phyloP scores from a whole-genome alignment of 2,113 vertebrate genomes.

The Campylomormyrus tamandua region DNA sequence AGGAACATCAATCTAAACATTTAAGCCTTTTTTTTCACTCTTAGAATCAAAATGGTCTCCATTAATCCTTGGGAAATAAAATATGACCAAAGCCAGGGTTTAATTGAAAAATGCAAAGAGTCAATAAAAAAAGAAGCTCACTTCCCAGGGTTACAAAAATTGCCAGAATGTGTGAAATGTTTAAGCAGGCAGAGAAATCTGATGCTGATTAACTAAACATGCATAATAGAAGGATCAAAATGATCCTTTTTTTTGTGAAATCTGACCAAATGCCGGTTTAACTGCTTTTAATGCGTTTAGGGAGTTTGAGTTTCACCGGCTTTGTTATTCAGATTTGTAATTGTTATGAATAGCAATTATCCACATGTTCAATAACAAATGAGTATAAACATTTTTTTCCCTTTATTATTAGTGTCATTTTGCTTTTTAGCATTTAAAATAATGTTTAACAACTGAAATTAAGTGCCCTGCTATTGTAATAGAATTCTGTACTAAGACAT shows the following conservation, averaged over 20 bases:
- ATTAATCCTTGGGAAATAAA: neutral
- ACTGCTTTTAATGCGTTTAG: neutral
- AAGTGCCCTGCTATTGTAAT: neutral
- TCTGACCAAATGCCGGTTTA: neutral
- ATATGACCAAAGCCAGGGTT: neutral
- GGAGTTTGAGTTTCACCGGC: neutral
- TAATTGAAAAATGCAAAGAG: conserved; percentile 23
- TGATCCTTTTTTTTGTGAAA: neutral
- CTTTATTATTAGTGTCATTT: neutral
- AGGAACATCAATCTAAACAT: conserved; percentile 34
- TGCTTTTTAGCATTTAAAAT: neutral
- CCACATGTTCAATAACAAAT: neutral
- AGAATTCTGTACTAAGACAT: neutral
- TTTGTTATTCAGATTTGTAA: neutral
- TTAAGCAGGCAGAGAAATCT: neutral
- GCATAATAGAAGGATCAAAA: neutral
- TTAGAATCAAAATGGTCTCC: conserved; percentile 19
- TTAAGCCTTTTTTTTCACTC: conserved; percentile 27
- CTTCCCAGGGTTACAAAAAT: neutral
- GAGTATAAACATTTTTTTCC: neutral
- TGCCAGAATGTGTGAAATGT: neutral
- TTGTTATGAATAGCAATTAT: conserved; percentile 38
- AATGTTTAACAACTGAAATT: neutral
- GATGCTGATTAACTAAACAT: neutral
- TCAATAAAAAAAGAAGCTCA: neutral